A percentile compares a stretch with the other conserved stretches of the same genome.
Evolutionary conservation across 2,888 invertebrate genomes (phyloP).

Genomic region (Athalia rosae): DNA sequence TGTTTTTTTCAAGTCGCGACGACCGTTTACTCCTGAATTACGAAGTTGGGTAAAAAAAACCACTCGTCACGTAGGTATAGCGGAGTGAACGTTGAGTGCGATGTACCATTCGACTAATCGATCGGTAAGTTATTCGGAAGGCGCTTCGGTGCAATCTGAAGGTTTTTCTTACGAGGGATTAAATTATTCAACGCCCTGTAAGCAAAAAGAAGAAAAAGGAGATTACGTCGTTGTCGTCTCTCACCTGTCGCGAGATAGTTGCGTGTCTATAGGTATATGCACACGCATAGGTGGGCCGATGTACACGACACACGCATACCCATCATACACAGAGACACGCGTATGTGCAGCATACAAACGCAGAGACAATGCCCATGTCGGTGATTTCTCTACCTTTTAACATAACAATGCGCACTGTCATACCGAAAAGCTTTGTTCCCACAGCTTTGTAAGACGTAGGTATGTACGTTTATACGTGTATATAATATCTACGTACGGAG

Average conservation of each 20-base stretch:
- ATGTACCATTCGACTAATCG: too few relatives aligned
- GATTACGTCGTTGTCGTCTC: constrained; percentile 4
- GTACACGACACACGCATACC: neutral
- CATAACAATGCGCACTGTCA: constrained; percentile 56
- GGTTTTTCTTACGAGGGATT: too few relatives aligned
- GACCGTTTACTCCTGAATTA: neutral
- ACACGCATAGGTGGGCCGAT: neutral
- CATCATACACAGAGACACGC: neutral
- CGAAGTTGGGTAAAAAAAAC: too few relatives aligned
- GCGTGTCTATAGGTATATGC: neutral
- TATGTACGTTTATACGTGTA: constrained; percentile 16
- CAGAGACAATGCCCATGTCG: constrained; percentile 29
- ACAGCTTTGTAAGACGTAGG: constrained; percentile 32
- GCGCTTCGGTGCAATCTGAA: neutral
- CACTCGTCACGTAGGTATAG: too few relatives aligned
- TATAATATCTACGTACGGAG: neutral
- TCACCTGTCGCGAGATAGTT: constrained; percentile 8
- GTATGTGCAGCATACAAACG: neutral
- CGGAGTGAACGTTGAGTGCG: too few relatives aligned
- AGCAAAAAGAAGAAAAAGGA: neutral
- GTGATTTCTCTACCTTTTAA: constrained; percentile 48
- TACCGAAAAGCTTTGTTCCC: constrained; percentile 58
- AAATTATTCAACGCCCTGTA: too few relatives aligned
- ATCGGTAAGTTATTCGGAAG: constrained; percentile 30
- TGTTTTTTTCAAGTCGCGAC: constrained; percentile 1